Base-by-base conservation (phyloP, 64 coral and sea anemone genomes). In the Actinia tenebrosa region DNA sequence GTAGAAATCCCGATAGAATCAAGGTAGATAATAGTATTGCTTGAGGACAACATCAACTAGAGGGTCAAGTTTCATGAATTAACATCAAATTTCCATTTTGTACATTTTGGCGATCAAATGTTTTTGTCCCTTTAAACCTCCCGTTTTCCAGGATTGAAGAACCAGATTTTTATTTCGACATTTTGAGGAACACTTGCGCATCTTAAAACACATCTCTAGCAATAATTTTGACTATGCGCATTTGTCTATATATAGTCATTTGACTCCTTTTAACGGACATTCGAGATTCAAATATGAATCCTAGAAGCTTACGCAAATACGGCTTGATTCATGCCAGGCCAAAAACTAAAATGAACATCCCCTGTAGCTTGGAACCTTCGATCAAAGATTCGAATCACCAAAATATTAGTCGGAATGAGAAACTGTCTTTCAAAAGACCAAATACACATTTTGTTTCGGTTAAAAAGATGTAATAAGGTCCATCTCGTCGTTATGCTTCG, bases 271-370 rank as follows among this genome's bases (percentile, higher is more conserved):
- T 79, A 92, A 97, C 94, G 94, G 94, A 93, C 94, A 93, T 93
- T 93, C 77, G 91, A 93, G 94, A 97, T 97, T 97, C 88, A 89
- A 97, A 97, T 85, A 85, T 85, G 83, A 85, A 61, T 60, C 83
- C 53, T 25, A 54, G 53, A 61, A 53, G 44, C 50, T 53, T 81
- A 81, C 79, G 79, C 79, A 81, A 81, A 81, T 50, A 81, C 45
- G 79, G 20, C 19, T 81, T 44, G 50, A 81, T 81, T 81, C 79
- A 81, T 50, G 45, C 79, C 53, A 26, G 53, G 50, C 79, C 79
- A 81, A 53, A 66, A 45, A 53, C 44, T 53, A 45, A 53, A 81
- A 81, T 50, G 79, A 81, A 53, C 79, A 81, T 16, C 50, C 79
- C 50, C 27, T 45, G 9, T 25, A 5, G 43, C 16, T 53, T 81